Base-by-base conservation (phyloP, 2,113 vertebrate species). In the Genyomyrus donnyi region DNA sequence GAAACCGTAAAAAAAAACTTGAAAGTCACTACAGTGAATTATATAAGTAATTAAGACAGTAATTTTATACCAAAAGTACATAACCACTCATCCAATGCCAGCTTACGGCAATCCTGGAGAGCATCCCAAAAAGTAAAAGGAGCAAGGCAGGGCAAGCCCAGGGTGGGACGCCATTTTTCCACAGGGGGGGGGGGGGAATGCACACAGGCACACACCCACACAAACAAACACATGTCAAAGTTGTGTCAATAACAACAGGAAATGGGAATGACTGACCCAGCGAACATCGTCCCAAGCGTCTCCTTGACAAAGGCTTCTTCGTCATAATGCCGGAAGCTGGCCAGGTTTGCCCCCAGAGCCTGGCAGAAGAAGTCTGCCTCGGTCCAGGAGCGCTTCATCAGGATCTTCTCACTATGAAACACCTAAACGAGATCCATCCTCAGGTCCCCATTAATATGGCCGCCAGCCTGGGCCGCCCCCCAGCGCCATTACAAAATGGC, bases 381-480 rank as follows among this genome's bases (percentile, higher is more conserved):
- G 52, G 95, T 93, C 98, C 98, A 99, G 0, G 97, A 96, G 92
- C 98, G 97, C 92, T 97, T 98, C 96, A 96, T 97, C 83, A 98
- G 91, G 90, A 99, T 95, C 91, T 99, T 99, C 94, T 99, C 98
- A 89, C 94, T 96, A 85, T 99, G 98, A 94, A 98, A 99, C 92
- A 98, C 96, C 98, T 99, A 90, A n/a, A 91, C 27, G 91, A 93
- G 3, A 90, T 56, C 91, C 50, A 92, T 48, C 90, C 80, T 84
- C 50, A 48, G 49, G 24, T 49, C 46, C 58, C 85, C 45, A 49
- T 49, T 21, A 6, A 48, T 21, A 24, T n/a, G 45, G 21, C 21
- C 9, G 3, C 42, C 21, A 48, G 8, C 3, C 35, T 88, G 53
- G 5, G 52, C 35, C 31, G 1, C 21, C 35, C 87, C 15, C 5